A percentile compares a stretch with the other conserved stretches of the same genome.
phyloP scores from a whole-genome alignment of 2,888 invertebrate genomes.

The Pinctada fucata region DNA sequence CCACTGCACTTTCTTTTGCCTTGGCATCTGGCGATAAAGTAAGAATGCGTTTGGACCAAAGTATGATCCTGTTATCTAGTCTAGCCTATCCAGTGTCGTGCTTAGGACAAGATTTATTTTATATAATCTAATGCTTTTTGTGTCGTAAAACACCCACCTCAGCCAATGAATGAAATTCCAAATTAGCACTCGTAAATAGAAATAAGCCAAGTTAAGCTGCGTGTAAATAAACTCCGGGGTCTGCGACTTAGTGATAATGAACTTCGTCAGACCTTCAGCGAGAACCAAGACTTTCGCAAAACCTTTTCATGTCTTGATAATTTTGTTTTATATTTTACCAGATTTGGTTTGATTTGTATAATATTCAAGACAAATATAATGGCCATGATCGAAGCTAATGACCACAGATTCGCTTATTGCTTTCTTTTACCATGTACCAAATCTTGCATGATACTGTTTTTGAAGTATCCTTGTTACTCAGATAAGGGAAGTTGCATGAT shows the following conservation, averaged over 20 bases:
- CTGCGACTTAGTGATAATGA: not conserved
- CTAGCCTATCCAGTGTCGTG: not conserved
- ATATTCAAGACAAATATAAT: too few species aligned
- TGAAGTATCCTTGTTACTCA: too few species aligned
- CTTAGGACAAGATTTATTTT: not conserved
- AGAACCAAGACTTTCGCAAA: too few species aligned
- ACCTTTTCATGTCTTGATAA: too few species aligned
- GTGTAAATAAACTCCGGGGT: not conserved
- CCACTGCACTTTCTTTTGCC: not conserved
- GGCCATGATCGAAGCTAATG: too few species aligned
- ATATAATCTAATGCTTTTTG: not conserved
- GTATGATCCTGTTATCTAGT: not conserved
- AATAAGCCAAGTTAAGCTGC: not conserved
- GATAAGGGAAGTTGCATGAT: too few species aligned
- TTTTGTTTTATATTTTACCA: too few species aligned
- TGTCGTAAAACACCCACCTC: not conserved
- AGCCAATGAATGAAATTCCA: constrained; percentile 3
- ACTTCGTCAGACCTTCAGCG: not conserved
- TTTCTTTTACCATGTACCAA: too few species aligned
- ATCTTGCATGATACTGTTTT: too few species aligned
- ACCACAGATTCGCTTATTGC: too few species aligned
- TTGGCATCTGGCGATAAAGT: not conserved
- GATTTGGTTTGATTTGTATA: too few species aligned
- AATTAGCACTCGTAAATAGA: not conserved
- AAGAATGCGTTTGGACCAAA: not conserved